Conservation (phyloP, 2,888 invertebrate species). For the Microctonus hyperodae region DNA sequence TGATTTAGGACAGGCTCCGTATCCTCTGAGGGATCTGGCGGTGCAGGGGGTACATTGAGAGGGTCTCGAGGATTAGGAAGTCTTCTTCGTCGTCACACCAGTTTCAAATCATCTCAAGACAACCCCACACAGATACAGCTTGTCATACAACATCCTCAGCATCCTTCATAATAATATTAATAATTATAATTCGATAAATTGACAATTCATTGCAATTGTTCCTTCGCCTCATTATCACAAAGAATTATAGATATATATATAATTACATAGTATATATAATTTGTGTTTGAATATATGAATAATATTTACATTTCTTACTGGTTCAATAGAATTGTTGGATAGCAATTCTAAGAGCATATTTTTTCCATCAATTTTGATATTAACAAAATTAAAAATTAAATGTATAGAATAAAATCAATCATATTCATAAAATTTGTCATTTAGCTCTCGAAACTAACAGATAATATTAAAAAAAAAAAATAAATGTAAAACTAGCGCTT, state of each 20-base stretch:
- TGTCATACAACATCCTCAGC: constrained; percentile 63
- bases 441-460: constrained; percentile 23
- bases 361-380: constrained; percentile 49
- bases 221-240: constrained; percentile 4
- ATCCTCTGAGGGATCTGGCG: constrained; percentile 62
- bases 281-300: neutral
- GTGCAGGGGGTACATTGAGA: constrained; percentile 62
- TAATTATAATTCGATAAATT: neutral
- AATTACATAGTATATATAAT: neutral
- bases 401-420: constrained; percentile 13
- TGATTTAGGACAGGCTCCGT: constrained; percentile 63
- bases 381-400: constrained; percentile 21
- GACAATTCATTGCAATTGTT: neutral
- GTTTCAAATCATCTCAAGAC: constrained; percentile 64
- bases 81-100: constrained; percentile 63
- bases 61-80: constrained; percentile 62
- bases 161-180: constrained; percentile 50
- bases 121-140: constrained; percentile 62
- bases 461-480: constrained; percentile 20
- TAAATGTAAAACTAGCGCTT: constrained; percentile 10
- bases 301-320: neutral
- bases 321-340: constrained; percentile 21
- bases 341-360: constrained; percentile 41
- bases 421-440: neutral
- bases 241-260: constrained; percentile 7